Base-by-base conservation (phyloP, 2,113 vertebrate species). In the Meriones unguiculatus region DNA sequence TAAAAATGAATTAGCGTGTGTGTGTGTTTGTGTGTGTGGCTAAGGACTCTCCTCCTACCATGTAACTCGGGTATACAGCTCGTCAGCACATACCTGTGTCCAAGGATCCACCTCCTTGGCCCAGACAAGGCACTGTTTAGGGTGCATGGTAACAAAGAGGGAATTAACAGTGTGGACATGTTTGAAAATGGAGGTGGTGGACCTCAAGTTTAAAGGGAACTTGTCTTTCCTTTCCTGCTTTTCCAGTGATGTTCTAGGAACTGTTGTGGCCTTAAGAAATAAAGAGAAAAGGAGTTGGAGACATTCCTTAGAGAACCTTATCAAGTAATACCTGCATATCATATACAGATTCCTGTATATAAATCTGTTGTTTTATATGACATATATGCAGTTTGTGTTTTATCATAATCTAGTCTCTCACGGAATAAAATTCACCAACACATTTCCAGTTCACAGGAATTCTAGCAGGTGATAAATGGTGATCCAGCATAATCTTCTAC, bases 391-490 rank as follows among this genome's bases (percentile, higher is more conserved):
- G 3, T 41, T 28, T 67, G 13, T 81, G 18, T 72, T 92, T 72
- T 73, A 35, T 81, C 14, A 82, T 88, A 5, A 84, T 67, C 12
- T 2, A 57, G 18, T 73, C 80, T 7, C 22, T 76, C 52, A 84
- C 28, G 72, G 67, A 89, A 69, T 24, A 1, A 72, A 90, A 80
- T 76, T 87, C 4, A 9, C 73, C 46, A 89, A 90, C 69, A 15
- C 20, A 85, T 93, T 67, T 92, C 80, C 76, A 67, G 4, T 81
- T 95, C 91, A 81, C 6, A 90, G 38, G 80, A 93, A 50, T 88
- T 91, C 46, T 87, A 95, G 62, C 64, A 81, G 70, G 15, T 92
- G 54, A 88, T 32, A 52, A 96, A 77, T 72, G 24, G 32, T 25
- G 89, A 77, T 52, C n/a, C 7, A 94, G 65, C 20, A 95, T 54